These are phyloP conservation scores for Kuschelorhynchus macadamiae DNA, from an alignment of 2,888 invertebrate genomes.

Conservation along the genomic window DNA sequence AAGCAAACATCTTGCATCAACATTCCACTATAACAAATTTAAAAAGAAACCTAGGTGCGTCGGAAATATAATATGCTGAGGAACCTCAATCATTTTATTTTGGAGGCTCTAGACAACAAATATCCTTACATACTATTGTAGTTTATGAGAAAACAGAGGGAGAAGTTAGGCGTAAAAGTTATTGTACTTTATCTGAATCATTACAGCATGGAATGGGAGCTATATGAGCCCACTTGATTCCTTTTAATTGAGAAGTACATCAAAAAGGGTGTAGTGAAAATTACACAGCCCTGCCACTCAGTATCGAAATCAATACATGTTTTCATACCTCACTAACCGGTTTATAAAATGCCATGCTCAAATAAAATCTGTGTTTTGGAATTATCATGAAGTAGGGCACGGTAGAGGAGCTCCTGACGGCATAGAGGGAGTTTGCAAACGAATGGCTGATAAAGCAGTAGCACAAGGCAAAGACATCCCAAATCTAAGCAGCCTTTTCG, in stretches of 20 bases:
- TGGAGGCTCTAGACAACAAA: conserved; percentile 22
- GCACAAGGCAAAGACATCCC: conserved; percentile 1
- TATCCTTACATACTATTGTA: conserved; percentile 11
- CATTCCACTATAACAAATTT: conserved; percentile 8
- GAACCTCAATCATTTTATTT: conserved; percentile 19
- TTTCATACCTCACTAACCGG: neutral
- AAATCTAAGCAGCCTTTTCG: neutral
- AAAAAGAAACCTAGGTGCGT: conserved; percentile 15
- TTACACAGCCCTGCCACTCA: conserved; percentile 12
- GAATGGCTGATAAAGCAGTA: conserved; percentile 7
- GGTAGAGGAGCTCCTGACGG: conserved; percentile 28
- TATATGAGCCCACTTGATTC: conserved; percentile 5
- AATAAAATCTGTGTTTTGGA: conserved; percentile 14
- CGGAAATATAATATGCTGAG: conserved; percentile 7
- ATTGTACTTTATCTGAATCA: conserved; percentile 15
- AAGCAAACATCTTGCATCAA: neutral
- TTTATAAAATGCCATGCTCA: neutral
- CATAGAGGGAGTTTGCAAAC: conserved; percentile 25
- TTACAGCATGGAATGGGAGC: conserved; percentile 11
- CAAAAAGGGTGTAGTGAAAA: neutral
- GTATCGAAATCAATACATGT: conserved; percentile 15
- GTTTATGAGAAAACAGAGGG: neutral
- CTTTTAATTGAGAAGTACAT: neutral
- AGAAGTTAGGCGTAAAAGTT: neutral
- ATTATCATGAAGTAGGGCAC: conserved; percentile 27